Evolutionary conservation across 2,113 vertebrate species (phyloP), one percentile per base, ranked within the genome.

Genomic region (Furnarius figulus): DNA sequence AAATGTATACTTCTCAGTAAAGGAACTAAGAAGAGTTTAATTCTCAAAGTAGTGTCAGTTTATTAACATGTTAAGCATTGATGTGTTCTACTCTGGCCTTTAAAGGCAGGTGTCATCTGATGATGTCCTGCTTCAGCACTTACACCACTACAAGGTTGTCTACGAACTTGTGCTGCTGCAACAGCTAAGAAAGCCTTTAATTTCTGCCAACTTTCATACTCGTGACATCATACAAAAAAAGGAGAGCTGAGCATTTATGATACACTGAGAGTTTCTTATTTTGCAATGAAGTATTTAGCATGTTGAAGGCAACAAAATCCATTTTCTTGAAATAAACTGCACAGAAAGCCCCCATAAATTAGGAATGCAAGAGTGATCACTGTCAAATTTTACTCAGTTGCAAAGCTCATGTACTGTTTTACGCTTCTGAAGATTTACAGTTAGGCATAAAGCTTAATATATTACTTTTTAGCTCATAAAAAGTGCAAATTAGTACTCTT

Each of bases 401-500:
- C 20, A 52, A 10, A 59, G 37, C 18, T 84, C 33, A 71, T 19
- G 20, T 58, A 50, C 50, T 31, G 19, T 75, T 91, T 70, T 52
- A 58, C 72, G 71, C 39, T 94, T 78, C 40, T 80, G 47, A 83
- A 93, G 87, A 94, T 86, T 94, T 95, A 94, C n/a, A 86, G 90
- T 47, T 86, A 80, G 50, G 80, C 79, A 85, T 90, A 90, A 96
- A 91, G 33, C 67, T 86, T 94, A 96, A 89, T 94, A 85, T 53
- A 88, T 95, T 93, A 96, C 87, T 55, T 86, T 87, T 94, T 88
- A 96, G 67, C 71, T 91, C 90, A 67, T 67, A 90, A 84, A 89
- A 90, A 65, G 85, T 50, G 33, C 68, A 89, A 93, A 90, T 96
- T 92, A 94, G 55, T 81, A 9, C 9, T 76, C 27, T 24, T 81